These are phyloP conservation scores for Muschampia plurimacula DNA, from an alignment of 2,888 invertebrate species.

Conservation along the genomic window DNA sequence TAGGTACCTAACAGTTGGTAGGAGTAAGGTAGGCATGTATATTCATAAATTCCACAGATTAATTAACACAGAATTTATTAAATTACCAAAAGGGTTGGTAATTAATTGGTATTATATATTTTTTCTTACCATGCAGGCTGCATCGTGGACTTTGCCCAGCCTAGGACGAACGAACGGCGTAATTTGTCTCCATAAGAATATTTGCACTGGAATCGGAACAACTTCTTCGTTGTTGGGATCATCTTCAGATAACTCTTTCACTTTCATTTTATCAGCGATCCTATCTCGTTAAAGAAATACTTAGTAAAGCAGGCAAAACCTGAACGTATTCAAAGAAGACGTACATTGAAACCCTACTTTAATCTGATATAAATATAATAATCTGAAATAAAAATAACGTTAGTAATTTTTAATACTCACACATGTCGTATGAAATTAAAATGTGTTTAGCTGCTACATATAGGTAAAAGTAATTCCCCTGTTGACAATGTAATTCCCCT, in stretches of 20 bases:
- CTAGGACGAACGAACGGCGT: conserved; percentile 98
- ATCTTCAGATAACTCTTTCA: conserved; percentile 78
- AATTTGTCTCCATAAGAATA: conserved; percentile 98
- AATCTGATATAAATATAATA: too few relatives aligned
- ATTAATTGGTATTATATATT: neutral
- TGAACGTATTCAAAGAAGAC: neutral
- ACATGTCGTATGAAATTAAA: neutral
- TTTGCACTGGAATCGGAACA: conserved; percentile 97
- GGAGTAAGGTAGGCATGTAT: too few relatives aligned
- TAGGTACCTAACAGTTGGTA: too few relatives aligned
- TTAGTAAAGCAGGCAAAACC: neutral
- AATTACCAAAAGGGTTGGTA: neutral
- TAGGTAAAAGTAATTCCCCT: neutral
- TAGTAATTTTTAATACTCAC: too few relatives aligned
- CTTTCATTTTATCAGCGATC: conserved; percentile 51
- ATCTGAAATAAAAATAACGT: too few relatives aligned
- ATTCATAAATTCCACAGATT: too few relatives aligned
- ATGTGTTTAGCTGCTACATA: neutral
- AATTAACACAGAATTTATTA: too few relatives aligned
- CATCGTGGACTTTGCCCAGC: conserved; percentile 98
- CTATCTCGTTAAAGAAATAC: neutral
- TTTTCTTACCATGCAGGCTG: conserved; percentile 96
- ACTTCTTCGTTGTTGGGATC: conserved; percentile 90
- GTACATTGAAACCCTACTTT: too few relatives aligned
- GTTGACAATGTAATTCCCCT: conserved; percentile 1